phyloP scores from a whole-genome alignment of 2,113 vertebrate genomes.

The Merops nubicus region DNA sequence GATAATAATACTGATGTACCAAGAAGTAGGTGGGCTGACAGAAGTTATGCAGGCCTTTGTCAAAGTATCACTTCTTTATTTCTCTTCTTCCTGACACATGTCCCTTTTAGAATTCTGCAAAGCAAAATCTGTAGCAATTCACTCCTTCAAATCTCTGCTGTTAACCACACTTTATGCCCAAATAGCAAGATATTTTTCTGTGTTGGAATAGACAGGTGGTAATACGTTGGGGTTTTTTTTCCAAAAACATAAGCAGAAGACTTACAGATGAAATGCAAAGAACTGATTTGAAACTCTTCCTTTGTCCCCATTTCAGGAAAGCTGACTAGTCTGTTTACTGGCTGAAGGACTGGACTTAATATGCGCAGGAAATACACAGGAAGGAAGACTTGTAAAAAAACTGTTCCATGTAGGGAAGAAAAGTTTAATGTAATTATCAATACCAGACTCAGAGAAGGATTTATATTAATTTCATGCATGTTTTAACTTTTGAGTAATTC shows the following conservation, averaged over 20 bases:
- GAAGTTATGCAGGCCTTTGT: not conserved
- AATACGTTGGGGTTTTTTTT: not conserved
- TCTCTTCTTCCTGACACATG: not conserved
- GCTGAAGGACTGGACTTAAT: not conserved
- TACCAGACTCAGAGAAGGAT: slow-evolving; percentile 42
- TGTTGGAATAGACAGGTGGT: not conserved
- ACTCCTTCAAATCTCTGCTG: not conserved
- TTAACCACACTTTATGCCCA: not conserved
- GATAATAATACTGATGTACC: not conserved
- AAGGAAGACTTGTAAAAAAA: not conserved
- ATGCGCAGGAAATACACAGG: not conserved
- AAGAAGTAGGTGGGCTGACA: not conserved
- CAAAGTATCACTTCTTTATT: not conserved
- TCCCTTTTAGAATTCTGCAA: not conserved
- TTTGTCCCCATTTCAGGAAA: not conserved
- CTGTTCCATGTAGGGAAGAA: slow-evolving; percentile 28
- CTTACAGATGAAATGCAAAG: not conserved
- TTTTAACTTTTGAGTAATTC: slow-evolving; percentile 58
- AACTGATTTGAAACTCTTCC: not conserved
- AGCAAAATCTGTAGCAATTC: not conserved
- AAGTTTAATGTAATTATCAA: slow-evolving; percentile 46
- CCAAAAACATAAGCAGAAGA: not conserved
- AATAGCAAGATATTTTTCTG: not conserved
- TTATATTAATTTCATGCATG: not conserved
- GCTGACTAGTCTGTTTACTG: not conserved